Base-by-base conservation (phyloP, 1,140 invertebrate species). In the Saxidomus purpurata region DNA sequence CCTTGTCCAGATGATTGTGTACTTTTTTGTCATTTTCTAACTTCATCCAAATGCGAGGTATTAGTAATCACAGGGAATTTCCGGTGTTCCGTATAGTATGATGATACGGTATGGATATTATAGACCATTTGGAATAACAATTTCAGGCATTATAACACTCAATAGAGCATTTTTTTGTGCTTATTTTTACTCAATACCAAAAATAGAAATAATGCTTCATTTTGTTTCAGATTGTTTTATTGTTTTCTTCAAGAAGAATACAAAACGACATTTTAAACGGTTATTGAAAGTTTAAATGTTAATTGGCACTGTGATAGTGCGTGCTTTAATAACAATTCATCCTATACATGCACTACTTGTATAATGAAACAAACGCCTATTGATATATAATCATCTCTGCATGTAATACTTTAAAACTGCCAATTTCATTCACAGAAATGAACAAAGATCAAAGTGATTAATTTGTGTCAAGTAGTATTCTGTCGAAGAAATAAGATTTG, bases 361-460 rank as follows among this genome's bases (percentile, higher is more conserved):
- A 25, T 34, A 49, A 49, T 49, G 28, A 28, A 28, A 19, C 25
- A 77, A 77, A 55, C 15, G 34, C 4, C 17, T 77, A 47, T 4
- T 11, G 19, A 22, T 77, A 77, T 49, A 55, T 49, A 49, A 49
- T 40, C 40, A 47, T 49, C 74, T 34, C 49, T 77, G 74, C 49
- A 77, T 17, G 28, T 25, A 31, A 28, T 11, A 47, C 19, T 28
- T 34, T 3, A 13, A 77, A 49, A 25, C 49, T 55, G 49, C 74
- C 74, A 77, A 1, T 38, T 47, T 74, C 6, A 40, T 76, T 22
- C 71, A 25, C 47, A 19, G 0, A 15, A 28, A 71, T 71, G 15
- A 38, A 71, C 87, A 91, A 28, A 92, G 81, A 38, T 92, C 85
- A 83, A 99, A 99, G 95, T 98, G 98, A 17, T 17, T 17, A 49